phyloP scores from a whole-genome alignment of 35 echinoderm and acorn worm genomes.

The Heliocidaris erythrogramma region DNA sequence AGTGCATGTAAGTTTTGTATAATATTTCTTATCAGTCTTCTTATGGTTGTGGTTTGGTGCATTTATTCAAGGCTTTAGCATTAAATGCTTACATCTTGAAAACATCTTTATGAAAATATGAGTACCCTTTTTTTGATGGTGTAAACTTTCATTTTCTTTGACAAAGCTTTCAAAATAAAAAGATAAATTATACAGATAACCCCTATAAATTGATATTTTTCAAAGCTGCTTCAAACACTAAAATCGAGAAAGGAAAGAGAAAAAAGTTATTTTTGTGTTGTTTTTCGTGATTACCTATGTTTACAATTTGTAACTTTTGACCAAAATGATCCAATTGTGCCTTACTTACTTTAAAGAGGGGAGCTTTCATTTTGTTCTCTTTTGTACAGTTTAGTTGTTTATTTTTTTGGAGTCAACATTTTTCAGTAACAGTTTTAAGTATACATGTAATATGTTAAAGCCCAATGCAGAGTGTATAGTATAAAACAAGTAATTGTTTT shows the following conservation, averaged over 20 bases:
- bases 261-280: not conserved
- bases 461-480: conserved; percentile 8
- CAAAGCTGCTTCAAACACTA: not conserved
- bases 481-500: not conserved
- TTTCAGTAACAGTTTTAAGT: not conserved
- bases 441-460: not conserved
- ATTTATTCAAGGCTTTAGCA: not conserved
- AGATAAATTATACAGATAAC: not conserved
- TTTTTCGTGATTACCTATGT: not conserved
- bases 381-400: not conserved
- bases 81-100: not conserved
- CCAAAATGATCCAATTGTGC: conserved; percentile 1
- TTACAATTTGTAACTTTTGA: not conserved
- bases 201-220: not conserved
- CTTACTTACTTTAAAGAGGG: not conserved
- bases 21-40: not conserved
- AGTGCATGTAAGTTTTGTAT: conserved; percentile 29
- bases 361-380: not conserved
- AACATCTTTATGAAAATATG: not conserved
- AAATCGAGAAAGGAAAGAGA: not conserved
- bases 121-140: no score
- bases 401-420: not conserved
- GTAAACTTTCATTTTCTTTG: not conserved
- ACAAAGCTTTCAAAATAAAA: not conserved
- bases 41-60: not conserved